Conservation (phyloP, 2,797 vertebrate species). For the Coranthus polyacanthus region DNA sequence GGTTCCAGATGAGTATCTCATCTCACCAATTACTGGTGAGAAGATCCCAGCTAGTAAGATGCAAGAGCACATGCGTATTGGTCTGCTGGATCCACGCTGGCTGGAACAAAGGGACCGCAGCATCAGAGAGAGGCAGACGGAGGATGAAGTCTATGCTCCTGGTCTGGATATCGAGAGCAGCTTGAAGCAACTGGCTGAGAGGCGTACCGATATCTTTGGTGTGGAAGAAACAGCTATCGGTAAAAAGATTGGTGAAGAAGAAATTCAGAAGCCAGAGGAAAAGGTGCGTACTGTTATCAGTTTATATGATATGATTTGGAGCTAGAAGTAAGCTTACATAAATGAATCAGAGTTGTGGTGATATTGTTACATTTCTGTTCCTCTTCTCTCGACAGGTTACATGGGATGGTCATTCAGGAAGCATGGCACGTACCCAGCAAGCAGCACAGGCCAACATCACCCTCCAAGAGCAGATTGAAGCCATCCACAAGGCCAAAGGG, state of each 20-base stretch:
- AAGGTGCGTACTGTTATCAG: conserved; percentile 84
- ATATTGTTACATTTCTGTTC: not conserved
- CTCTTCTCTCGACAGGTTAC: conserved; percentile 87
- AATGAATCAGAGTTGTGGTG: not conserved
- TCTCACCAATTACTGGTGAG: conserved; percentile 98
- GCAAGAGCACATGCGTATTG: conserved; percentile 99
- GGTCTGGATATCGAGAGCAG: conserved; percentile 99
- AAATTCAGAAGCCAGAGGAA: conserved; percentile 99
- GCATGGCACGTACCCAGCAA: conserved; percentile 99
- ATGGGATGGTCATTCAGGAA: conserved; percentile 98
- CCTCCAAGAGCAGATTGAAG: conserved; percentile 98
- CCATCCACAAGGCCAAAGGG: conserved; percentile 99
- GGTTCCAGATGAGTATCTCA: conserved; percentile 93
- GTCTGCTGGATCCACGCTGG: conserved; percentile 97
- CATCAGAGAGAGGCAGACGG: conserved; percentile 95
- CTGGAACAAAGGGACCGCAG: conserved; percentile 96
- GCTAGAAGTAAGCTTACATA: too few relatives aligned
- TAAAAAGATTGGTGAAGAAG: conserved; percentile 99
- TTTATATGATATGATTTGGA: not conserved
- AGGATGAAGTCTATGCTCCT: conserved; percentile 98
- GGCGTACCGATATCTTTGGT: conserved; percentile 99
- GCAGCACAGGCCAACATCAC: conserved; percentile 99
- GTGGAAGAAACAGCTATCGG: conserved; percentile 99
- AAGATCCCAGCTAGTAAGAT: conserved; percentile 99
- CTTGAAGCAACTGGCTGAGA: conserved; percentile 97